These are phyloP conservation scores for Aplidium turbinatum DNA, from an alignment of 23 tunicate genomes.

Conservation along the genomic window DNA sequence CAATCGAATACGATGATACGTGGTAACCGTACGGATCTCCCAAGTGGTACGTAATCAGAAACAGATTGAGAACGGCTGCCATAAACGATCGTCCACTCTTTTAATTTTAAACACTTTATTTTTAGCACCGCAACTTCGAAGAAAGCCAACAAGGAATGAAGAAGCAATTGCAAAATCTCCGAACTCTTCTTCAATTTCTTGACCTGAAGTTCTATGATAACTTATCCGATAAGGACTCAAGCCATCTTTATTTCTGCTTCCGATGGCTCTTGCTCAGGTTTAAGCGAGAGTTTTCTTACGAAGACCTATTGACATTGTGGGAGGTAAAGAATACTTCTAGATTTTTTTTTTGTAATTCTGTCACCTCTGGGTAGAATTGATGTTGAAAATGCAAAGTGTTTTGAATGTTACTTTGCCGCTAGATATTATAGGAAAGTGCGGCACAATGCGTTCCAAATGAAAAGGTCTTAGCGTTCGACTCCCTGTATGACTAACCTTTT, in stretches of 20 bases:
- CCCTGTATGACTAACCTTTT: too few relatives aligned
- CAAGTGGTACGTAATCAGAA: too few relatives aligned
- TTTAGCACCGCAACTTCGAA: constrained; percentile 83
- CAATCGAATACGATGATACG: too few relatives aligned
- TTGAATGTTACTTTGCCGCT: too few relatives aligned
- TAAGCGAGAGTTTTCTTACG: constrained; percentile 86
- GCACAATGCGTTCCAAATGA: too few relatives aligned
- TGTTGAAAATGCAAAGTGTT: too few relatives aligned
- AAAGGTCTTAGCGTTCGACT: too few relatives aligned
- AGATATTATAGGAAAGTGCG: too few relatives aligned
- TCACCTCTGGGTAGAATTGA: too few relatives aligned
- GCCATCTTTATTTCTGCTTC: constrained; percentile 90
- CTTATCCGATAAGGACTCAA: constrained; percentile 69
- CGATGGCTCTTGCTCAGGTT: constrained; percentile 87
- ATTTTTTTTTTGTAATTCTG: too few relatives aligned
- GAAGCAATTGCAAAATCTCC: constrained; percentile 73
- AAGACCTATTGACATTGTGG: constrained; percentile 83
- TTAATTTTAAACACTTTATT: constrained; percentile 4
- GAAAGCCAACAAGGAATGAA: constrained; percentile 83
- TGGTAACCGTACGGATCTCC: too few relatives aligned
- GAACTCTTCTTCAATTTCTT: constrained; percentile 56
- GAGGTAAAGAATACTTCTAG: too few relatives aligned
- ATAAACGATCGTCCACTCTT: neutral
- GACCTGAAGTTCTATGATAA: constrained; percentile 80
- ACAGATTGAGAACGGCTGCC: neutral